A percentile compares a stretch with the other conserved stretches of the same genome.
Evolutionary conservation across 2,797 vertebrate genomes (phyloP).

Genomic region (Aldrovandia affinis): DNA sequence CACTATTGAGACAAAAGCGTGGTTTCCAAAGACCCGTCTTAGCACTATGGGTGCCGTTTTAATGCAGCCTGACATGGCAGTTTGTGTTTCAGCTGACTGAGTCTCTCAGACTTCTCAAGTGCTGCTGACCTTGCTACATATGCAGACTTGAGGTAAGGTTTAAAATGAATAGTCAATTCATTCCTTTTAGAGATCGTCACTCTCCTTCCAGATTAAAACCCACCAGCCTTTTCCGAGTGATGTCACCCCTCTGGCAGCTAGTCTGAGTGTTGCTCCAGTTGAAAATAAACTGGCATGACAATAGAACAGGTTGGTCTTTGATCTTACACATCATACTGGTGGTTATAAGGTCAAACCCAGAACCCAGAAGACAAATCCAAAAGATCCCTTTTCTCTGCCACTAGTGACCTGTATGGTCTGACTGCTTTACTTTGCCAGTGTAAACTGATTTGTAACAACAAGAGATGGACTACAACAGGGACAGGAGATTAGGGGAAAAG

Average conservation of each 20-base stretch:
- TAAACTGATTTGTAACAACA: background rate
- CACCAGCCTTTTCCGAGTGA: background rate
- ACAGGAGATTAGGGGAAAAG: background rate
- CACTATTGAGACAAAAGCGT: constrained; percentile 26
- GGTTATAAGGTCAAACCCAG: too few relatives aligned
- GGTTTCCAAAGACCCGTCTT: constrained; percentile 34
- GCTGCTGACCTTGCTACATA: background rate
- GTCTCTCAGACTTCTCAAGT: background rate
- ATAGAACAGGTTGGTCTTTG: background rate
- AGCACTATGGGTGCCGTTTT: background rate
- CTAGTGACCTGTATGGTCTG: too few relatives aligned
- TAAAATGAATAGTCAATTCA: background rate
- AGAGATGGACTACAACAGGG: background rate
- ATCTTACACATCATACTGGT: background rate
- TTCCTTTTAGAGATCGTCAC: background rate
- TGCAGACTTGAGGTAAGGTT: background rate
- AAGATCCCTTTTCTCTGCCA: too few relatives aligned
- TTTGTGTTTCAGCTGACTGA: background rate
- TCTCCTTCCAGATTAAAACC: background rate
- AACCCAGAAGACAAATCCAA: background rate
- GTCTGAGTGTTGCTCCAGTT: background rate
- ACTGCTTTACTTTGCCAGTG: too few relatives aligned
- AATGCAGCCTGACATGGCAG: background rate
- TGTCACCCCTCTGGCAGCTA: background rate
- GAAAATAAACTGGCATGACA: background rate